A percentile compares a stretch with the other conserved stretches of the same genome.
phyloP scores from a whole-genome alignment of 2,113 vertebrate species.

The Otocyon megalotis region DNA sequence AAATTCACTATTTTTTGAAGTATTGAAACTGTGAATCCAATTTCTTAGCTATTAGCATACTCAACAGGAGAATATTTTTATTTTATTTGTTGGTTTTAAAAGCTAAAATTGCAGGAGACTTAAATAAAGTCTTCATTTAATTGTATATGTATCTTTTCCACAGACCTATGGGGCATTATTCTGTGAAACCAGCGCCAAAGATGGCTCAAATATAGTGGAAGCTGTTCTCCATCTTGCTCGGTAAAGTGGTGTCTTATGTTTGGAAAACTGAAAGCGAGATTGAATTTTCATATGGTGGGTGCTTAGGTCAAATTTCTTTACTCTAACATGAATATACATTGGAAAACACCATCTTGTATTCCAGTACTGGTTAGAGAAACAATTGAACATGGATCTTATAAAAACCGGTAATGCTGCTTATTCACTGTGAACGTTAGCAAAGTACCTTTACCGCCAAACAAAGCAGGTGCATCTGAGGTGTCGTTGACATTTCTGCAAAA shows the following conservation, averaged over 20 bases:
- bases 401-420: not conserved
- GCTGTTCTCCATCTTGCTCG: slow-evolving; percentile 96
- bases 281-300: not conserved
- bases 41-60: not conserved
- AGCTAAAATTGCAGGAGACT: not conserved
- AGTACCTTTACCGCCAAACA: slow-evolving; percentile 11
- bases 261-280: not conserved
- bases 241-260: slow-evolving; percentile 83
- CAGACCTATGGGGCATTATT: slow-evolving; percentile 94
- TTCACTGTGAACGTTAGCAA: not conserved
- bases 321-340: not conserved
- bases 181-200: slow-evolving; percentile 97
- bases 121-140: not conserved
- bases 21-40: not conserved
- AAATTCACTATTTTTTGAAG: not conserved
- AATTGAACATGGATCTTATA: slow-evolving; percentile 26
- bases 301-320: not conserved
- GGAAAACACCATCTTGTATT: not conserved
- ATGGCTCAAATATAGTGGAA: slow-evolving; percentile 94
- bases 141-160: slow-evolving; percentile 47
- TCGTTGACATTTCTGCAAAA: slow-evolving; percentile 49
- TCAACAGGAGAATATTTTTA: not conserved
- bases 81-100: slow-evolving; percentile 47
- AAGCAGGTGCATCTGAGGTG: slow-evolving; percentile 7
- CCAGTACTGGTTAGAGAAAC: not conserved